phyloP scores from a whole-genome alignment of 2,888 invertebrate species.

The Cheilosia urbana region DNA sequence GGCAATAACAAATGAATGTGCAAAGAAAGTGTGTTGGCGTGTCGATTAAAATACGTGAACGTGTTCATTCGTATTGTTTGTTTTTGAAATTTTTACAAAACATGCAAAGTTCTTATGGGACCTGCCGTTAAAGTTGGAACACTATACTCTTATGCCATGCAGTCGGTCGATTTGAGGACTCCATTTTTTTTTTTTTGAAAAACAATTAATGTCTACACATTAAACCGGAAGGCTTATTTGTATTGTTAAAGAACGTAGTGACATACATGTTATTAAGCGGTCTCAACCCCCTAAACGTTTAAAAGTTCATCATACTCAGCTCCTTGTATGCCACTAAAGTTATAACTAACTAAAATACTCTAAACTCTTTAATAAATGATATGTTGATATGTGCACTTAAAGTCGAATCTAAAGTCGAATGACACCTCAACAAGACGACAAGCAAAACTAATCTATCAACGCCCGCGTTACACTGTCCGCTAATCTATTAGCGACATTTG shows the following conservation, averaged over 20 bases:
- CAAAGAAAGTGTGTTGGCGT: constrained; percentile 26
- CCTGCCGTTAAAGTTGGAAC: neutral
- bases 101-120: constrained; percentile 58
- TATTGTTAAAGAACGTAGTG: neutral
- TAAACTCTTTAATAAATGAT: no score
- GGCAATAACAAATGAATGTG: neutral
- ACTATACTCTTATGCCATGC: neutral
- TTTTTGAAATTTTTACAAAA: constrained; percentile 32
- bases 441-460: no score
- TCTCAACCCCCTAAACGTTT: no score
- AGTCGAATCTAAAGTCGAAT: no score
- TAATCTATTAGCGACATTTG: no score
- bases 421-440: no score
- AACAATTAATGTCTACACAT: neutral
- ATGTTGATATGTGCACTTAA: no score
- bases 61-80: constrained; percentile 36
- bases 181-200: neutral
- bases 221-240: neutral
- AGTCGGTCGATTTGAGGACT: constrained; percentile 14
- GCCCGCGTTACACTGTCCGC: no score
- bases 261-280: neutral
- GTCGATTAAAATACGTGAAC: constrained; percentile 22
- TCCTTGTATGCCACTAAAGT: no score
- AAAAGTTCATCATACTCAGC: no score
- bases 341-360: no score